These are phyloP conservation scores for Bombus balteatus DNA, from an alignment of 1,140 invertebrate species.

Conservation along the genomic window DNA sequence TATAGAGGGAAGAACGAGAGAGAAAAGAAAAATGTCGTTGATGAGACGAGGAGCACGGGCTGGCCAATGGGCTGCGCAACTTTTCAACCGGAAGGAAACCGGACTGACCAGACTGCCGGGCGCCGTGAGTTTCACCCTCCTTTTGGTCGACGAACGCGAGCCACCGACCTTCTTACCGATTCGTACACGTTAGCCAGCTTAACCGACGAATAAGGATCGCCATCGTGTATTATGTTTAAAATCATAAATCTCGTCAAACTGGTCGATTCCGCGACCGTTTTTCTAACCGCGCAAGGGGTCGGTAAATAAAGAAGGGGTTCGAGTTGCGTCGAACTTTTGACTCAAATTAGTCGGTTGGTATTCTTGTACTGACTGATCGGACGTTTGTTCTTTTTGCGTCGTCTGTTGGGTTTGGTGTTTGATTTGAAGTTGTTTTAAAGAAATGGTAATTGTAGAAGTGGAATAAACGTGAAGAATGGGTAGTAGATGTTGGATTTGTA, in stretches of 20 bases:
- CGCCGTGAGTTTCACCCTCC: constrained; percentile 72
- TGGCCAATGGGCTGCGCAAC: constrained; percentile 63
- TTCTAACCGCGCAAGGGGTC: not conserved
- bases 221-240: constrained; percentile 2
- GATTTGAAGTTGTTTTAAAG: no score
- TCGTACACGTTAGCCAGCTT: not conserved
- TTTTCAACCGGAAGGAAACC: constrained; percentile 72
- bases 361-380: no score
- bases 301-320: constrained; percentile 9
- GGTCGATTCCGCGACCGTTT: constrained; percentile 12
- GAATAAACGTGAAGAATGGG: not conserved
- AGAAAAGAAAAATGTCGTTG: constrained; percentile 28
- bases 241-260: constrained; percentile 48
- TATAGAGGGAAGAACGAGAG: not conserved
- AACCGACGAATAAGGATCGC: not conserved
- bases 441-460: no score
- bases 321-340: not conserved
- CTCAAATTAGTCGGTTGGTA: no score
- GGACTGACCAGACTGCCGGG: constrained; percentile 77
- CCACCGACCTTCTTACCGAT: constrained; percentile 44
- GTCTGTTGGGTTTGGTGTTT: no score
- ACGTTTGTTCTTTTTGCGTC: no score
- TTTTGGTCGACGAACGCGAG: constrained; percentile 50
- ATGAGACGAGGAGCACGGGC: constrained; percentile 28
- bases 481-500: no score